phyloP scores from a whole-genome alignment of 2,888 invertebrate species.

The Ophion obscuratus region DNA sequence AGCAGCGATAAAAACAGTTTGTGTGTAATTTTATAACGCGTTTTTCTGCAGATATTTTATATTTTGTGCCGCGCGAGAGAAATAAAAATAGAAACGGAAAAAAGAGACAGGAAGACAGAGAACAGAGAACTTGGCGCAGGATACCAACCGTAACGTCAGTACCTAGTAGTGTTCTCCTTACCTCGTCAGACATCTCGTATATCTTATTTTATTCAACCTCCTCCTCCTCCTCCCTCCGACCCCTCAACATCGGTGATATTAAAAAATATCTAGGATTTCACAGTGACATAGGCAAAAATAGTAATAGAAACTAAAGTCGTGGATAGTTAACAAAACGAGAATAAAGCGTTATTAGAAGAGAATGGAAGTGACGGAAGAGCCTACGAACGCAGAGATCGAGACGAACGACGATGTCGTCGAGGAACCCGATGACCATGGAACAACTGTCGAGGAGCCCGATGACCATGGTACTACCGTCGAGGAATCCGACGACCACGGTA shows the following conservation, averaged over 20 bases:
- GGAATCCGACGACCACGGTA: slow-evolving; percentile 70
- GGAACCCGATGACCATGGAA: slow-evolving; percentile 70
- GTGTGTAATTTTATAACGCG: not conserved
- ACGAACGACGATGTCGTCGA: slow-evolving; percentile 63
- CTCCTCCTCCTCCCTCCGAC: slow-evolving; percentile 52
- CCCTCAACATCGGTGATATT: not conserved
- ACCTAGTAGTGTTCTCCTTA: slow-evolving; percentile 29
- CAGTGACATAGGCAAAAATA: not conserved
- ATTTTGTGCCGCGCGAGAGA: not conserved
- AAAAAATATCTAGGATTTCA: slow-evolving; percentile 36
- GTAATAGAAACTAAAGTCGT: not conserved
- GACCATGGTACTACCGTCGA: slow-evolving; percentile 77
- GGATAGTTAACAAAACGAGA: slow-evolving; percentile 60
- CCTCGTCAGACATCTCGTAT: slow-evolving; percentile 35
- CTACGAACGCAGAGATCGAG: slow-evolving; percentile 71
- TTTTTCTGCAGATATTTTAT: not conserved
- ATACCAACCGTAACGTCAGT: slow-evolving; percentile 13
- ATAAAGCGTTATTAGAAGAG: slow-evolving; percentile 30
- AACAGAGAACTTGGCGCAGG: slow-evolving; percentile 24
- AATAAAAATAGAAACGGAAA: not conserved
- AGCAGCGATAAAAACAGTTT: slow-evolving; percentile 6
- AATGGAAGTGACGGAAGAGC: slow-evolving; percentile 81
- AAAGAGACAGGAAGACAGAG: not conserved
- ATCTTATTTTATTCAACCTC: slow-evolving; percentile 20
- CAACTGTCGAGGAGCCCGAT: slow-evolving; percentile 77